Evolutionary conservation across 2,888 invertebrate species (phyloP).

Genomic region (Rhaphigaster nebulosa): DNA sequence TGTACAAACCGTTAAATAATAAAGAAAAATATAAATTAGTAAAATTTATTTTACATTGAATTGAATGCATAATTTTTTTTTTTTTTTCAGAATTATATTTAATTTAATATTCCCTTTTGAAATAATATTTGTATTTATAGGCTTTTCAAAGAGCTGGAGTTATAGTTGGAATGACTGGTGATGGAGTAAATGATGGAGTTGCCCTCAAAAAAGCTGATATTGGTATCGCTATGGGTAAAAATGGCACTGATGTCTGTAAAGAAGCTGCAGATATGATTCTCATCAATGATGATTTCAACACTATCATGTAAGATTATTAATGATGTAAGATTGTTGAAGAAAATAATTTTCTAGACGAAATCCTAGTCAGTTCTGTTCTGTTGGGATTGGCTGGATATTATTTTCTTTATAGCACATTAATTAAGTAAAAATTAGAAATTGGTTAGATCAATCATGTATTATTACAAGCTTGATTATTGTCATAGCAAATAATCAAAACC

Average conservation of each 20-base stretch:
- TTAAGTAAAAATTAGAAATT: too few relatives aligned
- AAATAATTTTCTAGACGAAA: neutral
- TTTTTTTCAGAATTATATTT: neutral
- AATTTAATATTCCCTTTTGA: neutral
- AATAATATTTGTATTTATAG: conserved; percentile 67
- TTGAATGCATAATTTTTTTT: too few relatives aligned
- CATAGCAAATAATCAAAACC: too few relatives aligned
- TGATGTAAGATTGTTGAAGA: conserved; percentile 77
- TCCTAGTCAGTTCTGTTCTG: neutral
- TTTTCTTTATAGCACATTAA: neutral
- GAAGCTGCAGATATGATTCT: conserved; percentile 99
- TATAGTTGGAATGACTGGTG: conserved; percentile 99
- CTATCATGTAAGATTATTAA: conserved; percentile 89
- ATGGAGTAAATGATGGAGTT: conserved; percentile 99
- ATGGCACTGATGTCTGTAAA: conserved; percentile 98
- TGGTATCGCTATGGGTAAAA: conserved; percentile 96
- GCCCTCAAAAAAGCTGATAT: conserved; percentile 98
- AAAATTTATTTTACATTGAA: too few relatives aligned
- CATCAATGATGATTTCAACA: conserved; percentile 97
- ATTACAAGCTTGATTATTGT: neutral
- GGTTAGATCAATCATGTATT: too few relatives aligned
- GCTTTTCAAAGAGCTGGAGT: conserved; percentile 92
- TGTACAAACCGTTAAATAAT: too few relatives aligned
- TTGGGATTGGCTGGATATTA: neutral
- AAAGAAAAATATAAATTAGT: too few relatives aligned